Conservation (phyloP, 2,113 vertebrate species). For the Pseudorhombus dupliciocellatus region DNA sequence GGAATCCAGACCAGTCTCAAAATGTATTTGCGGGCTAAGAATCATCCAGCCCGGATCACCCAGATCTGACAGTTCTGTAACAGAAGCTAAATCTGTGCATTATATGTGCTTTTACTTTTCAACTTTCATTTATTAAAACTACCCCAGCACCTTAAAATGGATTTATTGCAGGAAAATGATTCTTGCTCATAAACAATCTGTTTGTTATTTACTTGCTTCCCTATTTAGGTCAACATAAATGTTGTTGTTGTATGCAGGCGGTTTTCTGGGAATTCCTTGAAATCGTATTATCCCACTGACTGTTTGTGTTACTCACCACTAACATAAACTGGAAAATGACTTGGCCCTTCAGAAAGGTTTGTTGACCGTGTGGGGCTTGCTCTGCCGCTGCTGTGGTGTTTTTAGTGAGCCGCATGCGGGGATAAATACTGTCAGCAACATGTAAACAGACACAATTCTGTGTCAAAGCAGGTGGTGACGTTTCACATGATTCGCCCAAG, state of each 20-base stretch:
- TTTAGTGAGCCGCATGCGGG: background rate
- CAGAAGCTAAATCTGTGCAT: background rate
- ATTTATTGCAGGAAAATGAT: background rate
- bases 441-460: slow-evolving; percentile 35
- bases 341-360: slow-evolving; percentile 27
- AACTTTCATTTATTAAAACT: no score
- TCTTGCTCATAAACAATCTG: background rate
- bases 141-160: no score
- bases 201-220: slow-evolving; percentile 15
- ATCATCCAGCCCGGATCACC: background rate
- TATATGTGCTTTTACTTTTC: no score
- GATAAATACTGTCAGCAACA: slow-evolving; percentile 31
- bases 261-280: slow-evolving; percentile 17
- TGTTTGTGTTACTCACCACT: slow-evolving; percentile 40
- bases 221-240: background rate
- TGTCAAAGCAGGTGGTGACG: slow-evolving; percentile 22
- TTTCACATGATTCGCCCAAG: slow-evolving; percentile 46
- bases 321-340: slow-evolving; percentile 42
- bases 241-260: background rate
- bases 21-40: background rate
- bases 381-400: slow-evolving; percentile 57
- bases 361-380: slow-evolving; percentile 19
- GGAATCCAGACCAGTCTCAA: background rate
- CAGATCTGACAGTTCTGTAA: background rate
- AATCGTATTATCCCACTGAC: slow-evolving; percentile 7